Percentiles rank a stretch among this genome's conserved stretches.
These are phyloP conservation scores for Phaonia tiefii DNA, from an alignment of 2,888 invertebrate genomes.

Conservation along the genomic window DNA sequence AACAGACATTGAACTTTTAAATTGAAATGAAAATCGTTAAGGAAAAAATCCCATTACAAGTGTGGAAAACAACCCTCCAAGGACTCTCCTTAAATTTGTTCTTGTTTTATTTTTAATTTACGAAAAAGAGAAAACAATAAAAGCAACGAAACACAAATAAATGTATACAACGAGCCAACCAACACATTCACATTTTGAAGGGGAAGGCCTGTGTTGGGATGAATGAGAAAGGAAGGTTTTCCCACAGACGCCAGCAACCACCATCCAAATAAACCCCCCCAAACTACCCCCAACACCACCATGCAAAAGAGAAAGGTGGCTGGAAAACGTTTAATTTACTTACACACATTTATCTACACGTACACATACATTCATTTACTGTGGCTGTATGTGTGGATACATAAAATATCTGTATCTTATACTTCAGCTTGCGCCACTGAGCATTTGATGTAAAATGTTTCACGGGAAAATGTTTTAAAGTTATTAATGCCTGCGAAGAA, in stretches of 20 bases:
- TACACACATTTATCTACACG: background rate
- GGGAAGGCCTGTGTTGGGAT: too few species aligned
- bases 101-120: constrained; percentile 38
- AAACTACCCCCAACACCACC: constrained; percentile 11
- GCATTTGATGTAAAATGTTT: background rate
- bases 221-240: constrained; percentile 13
- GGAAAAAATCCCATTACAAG: constrained; percentile 24
- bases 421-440: background rate
- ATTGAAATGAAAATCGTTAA: constrained; percentile 28
- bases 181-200: constrained; percentile 3
- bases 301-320: constrained; percentile 22
- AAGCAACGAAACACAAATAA: constrained; percentile 7
- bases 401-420: constrained; percentile 32
- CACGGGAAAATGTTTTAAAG: constrained; percentile 18
- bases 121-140: constrained; percentile 36
- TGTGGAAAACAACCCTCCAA: constrained; percentile 45
- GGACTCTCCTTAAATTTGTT: background rate
- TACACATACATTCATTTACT: background rate
- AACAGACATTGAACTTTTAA: constrained; percentile 38
- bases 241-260: background rate
- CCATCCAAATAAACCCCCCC: background rate
- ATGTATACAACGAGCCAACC: background rate
- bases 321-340: constrained; percentile 37
- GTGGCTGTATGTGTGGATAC: background rate
- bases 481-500: constrained; percentile 1